A percentile compares a stretch with the other conserved stretches of the same genome.
These are phyloP conservation scores for Dendrocincla tyrannina DNA, from an alignment of 2,797 vertebrate species.

Conservation along the genomic window DNA sequence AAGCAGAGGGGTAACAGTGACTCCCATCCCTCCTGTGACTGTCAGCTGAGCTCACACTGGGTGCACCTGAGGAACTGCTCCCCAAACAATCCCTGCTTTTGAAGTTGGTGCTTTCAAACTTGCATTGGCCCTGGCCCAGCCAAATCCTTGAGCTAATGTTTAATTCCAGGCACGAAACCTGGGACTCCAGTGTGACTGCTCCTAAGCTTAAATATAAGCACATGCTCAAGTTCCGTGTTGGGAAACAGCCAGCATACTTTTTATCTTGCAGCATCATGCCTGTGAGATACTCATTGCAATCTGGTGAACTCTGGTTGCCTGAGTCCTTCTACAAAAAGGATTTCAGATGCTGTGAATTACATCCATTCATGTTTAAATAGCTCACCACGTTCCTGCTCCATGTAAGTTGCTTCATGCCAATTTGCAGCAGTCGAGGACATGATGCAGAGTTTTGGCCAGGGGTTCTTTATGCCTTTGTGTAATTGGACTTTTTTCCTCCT, in stretches of 20 bases:
- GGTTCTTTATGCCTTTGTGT: background rate
- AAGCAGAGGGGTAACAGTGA: background rate
- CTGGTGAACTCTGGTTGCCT: background rate
- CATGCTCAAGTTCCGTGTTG: slow-evolving; percentile 39
- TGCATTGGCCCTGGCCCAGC: background rate
- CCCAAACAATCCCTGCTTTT: background rate
- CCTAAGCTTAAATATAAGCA: slow-evolving; percentile 19
- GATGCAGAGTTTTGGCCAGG: background rate
- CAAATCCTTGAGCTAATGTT: slow-evolving; percentile 35
- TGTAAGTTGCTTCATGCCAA: background rate
- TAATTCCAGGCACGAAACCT: slow-evolving; percentile 1
- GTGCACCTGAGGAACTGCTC: background rate
- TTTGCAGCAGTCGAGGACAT: background rate
- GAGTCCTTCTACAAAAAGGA: background rate
- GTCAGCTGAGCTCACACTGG: background rate
- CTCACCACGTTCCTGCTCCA: background rate
- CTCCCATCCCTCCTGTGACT: background rate
- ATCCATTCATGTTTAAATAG: background rate
- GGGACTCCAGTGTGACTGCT: slow-evolving; percentile 11
- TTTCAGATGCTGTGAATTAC: background rate
- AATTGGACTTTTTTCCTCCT: background rate
- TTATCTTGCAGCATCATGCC: slow-evolving; percentile 33
- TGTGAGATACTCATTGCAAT: slow-evolving; percentile 22
- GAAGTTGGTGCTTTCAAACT: slow-evolving; percentile 1
- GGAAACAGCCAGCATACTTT: background rate